These are phyloP conservation scores for Takifugu rubripes DNA, from an alignment of 2,797 vertebrate genomes.

Conservation along the genomic window DNA sequence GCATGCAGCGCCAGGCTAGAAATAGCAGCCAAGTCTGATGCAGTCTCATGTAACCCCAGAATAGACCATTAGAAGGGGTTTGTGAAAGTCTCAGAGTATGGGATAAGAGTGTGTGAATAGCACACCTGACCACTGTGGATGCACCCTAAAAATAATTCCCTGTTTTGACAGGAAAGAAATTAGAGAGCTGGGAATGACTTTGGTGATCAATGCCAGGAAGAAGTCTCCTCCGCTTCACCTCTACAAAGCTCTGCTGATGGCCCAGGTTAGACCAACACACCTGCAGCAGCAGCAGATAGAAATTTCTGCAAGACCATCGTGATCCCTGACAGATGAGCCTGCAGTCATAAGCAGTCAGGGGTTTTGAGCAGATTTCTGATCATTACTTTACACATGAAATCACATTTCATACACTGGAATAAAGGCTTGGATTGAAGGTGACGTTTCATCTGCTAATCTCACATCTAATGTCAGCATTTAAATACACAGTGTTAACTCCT, in stretches of 20 bases:
- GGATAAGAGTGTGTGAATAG: conserved; percentile 12
- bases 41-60: conserved; percentile 44
- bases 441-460: too few species aligned
- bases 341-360: not conserved
- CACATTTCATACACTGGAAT: not conserved
- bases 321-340: not conserved
- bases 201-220: conserved; percentile 86
- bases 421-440: not conserved
- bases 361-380: not conserved
- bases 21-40: conserved; percentile 43
- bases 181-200: conserved; percentile 76
- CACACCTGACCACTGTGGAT: conserved; percentile 4
- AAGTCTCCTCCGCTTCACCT: conserved; percentile 69
- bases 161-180: conserved; percentile 75
- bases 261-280: conserved; percentile 78
- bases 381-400: not conserved
- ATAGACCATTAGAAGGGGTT: conserved; percentile 28
- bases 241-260: conserved; percentile 80
- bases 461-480: not conserved
- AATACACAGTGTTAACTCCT: not conserved
- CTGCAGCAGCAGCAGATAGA: not conserved
- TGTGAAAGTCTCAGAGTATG: conserved; percentile 25
- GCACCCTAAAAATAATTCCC: conserved; percentile 13
- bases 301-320: not conserved
- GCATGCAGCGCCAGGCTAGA: conserved; percentile 47